Percentiles rank a stretch among this genome's conserved stretches.
These are phyloP conservation scores for Geodia barretti DNA, from an alignment of 37 sponge, comb jelly and placozoan genomes.

Conservation along the genomic window DNA sequence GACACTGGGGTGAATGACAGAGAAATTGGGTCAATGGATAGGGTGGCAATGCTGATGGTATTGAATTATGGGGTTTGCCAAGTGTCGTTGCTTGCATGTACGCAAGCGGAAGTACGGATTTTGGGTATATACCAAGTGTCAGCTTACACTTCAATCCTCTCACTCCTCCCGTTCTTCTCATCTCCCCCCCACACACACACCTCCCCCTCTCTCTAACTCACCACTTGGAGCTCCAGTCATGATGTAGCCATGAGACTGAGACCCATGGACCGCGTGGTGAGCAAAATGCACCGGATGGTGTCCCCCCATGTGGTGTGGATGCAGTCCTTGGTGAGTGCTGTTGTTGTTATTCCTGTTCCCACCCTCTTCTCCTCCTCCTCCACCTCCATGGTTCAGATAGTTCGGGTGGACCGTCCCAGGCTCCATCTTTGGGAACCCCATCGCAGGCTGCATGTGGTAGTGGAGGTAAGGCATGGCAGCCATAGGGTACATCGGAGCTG, in stretches of 20 bases:
- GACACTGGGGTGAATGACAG: neutral
- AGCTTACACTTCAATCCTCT: too few relatives aligned
- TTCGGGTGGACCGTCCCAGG: neutral
- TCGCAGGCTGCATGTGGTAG: neutral
- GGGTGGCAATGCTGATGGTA: neutral
- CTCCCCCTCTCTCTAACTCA: too few relatives aligned
- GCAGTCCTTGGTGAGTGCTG: neutral
- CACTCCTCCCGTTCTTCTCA: too few relatives aligned
- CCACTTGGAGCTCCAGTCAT: conserved; percentile 28
- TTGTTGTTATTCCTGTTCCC: conserved; percentile 52
- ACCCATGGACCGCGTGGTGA: neutral
- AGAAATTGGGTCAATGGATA: neutral
- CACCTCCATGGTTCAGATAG: neutral
- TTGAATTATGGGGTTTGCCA: too few relatives aligned
- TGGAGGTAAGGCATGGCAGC: conserved; percentile 43
- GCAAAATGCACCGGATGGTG: conserved; percentile 20
- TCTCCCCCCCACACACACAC: too few relatives aligned
- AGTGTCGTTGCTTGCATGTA: too few relatives aligned
- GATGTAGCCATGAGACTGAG: conserved; percentile 58
- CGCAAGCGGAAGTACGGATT: too few relatives aligned
- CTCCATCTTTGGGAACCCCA: neutral
- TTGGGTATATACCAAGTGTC: too few relatives aligned
- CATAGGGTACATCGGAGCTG: conserved; percentile 12
- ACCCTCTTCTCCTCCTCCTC: neutral
- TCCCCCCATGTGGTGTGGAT: conserved; percentile 1